These are phyloP conservation scores for Channa argus DNA, from an alignment of 2,113 vertebrate genomes.

Conservation along the genomic window DNA sequence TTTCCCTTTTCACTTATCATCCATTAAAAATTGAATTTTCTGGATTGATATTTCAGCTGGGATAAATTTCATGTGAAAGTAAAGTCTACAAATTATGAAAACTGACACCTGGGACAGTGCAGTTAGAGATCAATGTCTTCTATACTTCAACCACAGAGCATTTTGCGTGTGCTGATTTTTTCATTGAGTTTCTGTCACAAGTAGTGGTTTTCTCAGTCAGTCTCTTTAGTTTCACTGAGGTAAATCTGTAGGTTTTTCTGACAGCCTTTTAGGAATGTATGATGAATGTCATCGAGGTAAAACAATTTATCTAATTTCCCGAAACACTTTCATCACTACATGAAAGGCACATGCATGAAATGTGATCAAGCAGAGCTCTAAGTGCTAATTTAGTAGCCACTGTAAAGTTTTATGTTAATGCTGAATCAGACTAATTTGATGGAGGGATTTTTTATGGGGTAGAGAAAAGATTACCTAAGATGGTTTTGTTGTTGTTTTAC, in stretches of 20 bases:
- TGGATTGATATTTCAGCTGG: background rate
- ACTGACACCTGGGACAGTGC: conserved; percentile 9
- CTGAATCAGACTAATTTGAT: background rate
- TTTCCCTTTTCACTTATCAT: background rate
- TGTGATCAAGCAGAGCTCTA: background rate
- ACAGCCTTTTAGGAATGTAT: conserved; percentile 1
- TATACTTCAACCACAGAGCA: background rate
- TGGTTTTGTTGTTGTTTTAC: conserved; percentile 7
- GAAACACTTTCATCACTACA: no score
- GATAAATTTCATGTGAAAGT: conserved; percentile 18
- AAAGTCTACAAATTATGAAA: conserved; percentile 14
- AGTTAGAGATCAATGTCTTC: conserved; percentile 9
- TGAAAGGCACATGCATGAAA: background rate
- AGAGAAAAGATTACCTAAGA: conserved; percentile 1
- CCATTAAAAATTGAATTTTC: conserved; percentile 1
- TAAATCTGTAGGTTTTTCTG: background rate
- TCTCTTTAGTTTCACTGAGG: conserved; percentile 2
- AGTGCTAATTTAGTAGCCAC: background rate
- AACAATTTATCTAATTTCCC: no score
- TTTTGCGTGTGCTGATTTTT: conserved; percentile 5
- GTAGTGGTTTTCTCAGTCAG: background rate
- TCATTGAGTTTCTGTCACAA: conserved; percentile 15
- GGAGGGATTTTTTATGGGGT: background rate
- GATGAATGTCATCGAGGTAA: conserved; percentile 12
- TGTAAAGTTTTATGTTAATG: background rate